These are phyloP conservation scores for Lepidothrix coronata DNA, from an alignment of 2,113 vertebrate genomes.

Conservation along the genomic window DNA sequence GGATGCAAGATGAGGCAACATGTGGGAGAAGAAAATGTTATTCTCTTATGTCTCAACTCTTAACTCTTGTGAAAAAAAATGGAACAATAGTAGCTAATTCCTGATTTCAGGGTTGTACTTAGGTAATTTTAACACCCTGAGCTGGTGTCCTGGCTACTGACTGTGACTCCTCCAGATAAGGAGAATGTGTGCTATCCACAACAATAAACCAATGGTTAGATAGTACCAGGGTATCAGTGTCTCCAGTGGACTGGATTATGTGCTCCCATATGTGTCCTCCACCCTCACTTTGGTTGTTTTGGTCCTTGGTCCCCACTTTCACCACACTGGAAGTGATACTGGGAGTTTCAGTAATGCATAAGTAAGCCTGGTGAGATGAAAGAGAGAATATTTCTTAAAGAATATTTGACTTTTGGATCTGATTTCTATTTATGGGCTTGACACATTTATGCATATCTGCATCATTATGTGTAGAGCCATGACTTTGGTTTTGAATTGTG, in stretches of 20 bases:
- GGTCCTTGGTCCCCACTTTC: background rate
- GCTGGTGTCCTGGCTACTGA: background rate
- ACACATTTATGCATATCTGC: background rate
- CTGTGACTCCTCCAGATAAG: background rate
- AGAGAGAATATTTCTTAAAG: background rate
- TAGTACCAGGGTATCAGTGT: background rate
- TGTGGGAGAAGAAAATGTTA: background rate
- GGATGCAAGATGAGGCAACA: background rate
- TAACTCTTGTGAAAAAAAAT: background rate
- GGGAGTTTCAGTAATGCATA: background rate
- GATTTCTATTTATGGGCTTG: background rate
- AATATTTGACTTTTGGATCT: background rate
- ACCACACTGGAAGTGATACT: background rate
- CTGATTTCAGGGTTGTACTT: background rate
- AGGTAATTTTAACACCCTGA: background rate
- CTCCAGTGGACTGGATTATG: background rate
- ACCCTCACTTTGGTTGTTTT: background rate
- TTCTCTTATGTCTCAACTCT: background rate
- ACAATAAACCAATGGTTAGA: background rate
- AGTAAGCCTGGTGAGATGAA: background rate
- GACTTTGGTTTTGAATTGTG: background rate
- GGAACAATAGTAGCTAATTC: background rate
- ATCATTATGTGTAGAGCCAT: background rate
- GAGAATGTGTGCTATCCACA: accelerated
- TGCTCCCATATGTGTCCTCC: background rate